Percentiles rank a stretch among this genome's conserved stretches.
These are phyloP conservation scores for Papilio protenor DNA, from an alignment of 2,888 invertebrate genomes.

Conservation along the genomic window DNA sequence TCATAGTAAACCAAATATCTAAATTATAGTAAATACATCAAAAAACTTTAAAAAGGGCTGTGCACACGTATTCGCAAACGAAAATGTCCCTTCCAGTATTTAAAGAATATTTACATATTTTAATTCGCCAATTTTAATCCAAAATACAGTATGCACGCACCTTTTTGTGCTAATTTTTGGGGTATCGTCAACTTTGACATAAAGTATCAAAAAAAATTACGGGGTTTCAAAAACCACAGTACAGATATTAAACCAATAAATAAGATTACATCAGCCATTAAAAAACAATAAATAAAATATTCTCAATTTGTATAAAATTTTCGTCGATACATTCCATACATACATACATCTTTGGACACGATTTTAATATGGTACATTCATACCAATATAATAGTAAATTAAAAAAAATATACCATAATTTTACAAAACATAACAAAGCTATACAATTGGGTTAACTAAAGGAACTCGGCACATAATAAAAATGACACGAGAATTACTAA, in stretches of 20 bases:
- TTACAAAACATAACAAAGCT: conserved; percentile 44
- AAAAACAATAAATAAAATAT: conserved; percentile 71
- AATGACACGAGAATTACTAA: too few species aligned
- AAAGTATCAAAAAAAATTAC: conserved; percentile 48
- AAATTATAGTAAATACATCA: conserved; percentile 70
- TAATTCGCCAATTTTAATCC: conserved; percentile 10
- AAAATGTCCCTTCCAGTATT: conserved; percentile 7
- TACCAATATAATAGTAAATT: conserved; percentile 52
- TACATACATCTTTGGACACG: conserved; percentile 75
- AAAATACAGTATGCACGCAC: conserved; percentile 55
- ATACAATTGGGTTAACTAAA: not conserved
- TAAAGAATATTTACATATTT: conserved; percentile 54
- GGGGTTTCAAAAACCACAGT: conserved; percentile 60
- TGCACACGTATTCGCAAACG: conserved; percentile 54
- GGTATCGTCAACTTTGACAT: conserved; percentile 65
- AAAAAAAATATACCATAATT: conserved; percentile 41
- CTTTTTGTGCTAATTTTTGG: conserved; percentile 69
- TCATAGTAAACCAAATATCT: conserved; percentile 49
- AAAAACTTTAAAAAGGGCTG: conserved; percentile 59
- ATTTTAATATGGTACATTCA: conserved; percentile 68
- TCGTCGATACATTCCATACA: conserved; percentile 57
- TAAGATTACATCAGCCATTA: conserved; percentile 70
- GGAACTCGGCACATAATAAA: too few species aligned
- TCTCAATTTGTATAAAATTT: conserved; percentile 54
- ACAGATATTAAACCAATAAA: conserved; percentile 57